Base-by-base conservation (phyloP, 2,797 vertebrate genomes). In the Macropus fuliginosus region DNA sequence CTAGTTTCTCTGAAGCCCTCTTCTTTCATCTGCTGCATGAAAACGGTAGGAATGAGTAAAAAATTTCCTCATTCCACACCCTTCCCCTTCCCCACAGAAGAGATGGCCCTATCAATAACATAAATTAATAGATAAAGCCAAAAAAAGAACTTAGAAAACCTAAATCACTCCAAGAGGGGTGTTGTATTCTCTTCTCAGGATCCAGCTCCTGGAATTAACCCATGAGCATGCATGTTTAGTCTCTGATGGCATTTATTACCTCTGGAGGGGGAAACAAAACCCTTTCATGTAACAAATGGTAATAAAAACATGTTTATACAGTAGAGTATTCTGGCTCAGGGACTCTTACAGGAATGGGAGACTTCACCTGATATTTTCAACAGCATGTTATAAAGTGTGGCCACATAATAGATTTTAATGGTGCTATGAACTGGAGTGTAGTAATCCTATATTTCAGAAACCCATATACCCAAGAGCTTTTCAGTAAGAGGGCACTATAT, bases 391-490 rank as follows among this genome's bases (percentile, higher is more conserved):
- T 56, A 40, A 94, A 55, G 74, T 93, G 34, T 0, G 56, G 0
- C 13, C 89, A 6, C 55, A 28, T 59, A 62, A 24, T 52, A 24
- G 59, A 62, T 87, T 54, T 3, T 1, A 0, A 0, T 2, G 9
- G 95, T 94, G 81, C 96, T 92, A 29, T 0, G 11, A 91, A 74
- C 96, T 92, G 54, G 94, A 94, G 92, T 9, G 0, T 9, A 50
- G 96, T 92, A 96, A 66, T 1, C 1, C 1, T 27, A 0, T 0
- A 10, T 90, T 34, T 93, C 94, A 54, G 96, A 94, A 93, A 97
- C 92, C 92, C 91, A n/a, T 95, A 96, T 95, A 97, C 97, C 95
- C 93, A 92, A 94, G 96, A 96, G 66, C 93, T 95, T 13, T 56
- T 11, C 31, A 89, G 91, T 0, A 52, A 94, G 95, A 92, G 54